Base-by-base conservation (phyloP, 1,140 invertebrate genomes). In the Musca vetustissima region DNA sequence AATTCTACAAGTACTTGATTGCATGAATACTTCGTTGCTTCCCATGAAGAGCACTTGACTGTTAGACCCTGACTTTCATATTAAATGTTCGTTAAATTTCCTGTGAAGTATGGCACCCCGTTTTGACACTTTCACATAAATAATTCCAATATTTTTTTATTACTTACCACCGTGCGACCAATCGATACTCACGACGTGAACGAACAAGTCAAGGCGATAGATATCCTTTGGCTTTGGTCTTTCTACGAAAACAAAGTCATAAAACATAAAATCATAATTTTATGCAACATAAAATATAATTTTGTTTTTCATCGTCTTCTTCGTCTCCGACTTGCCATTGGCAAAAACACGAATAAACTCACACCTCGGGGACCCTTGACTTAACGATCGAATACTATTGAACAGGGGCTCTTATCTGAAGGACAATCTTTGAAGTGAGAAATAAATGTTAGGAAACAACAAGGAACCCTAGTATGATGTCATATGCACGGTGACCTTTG, bases 251-350 rank as follows among this genome's bases (percentile, higher is more conserved):
- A 61, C 32, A 61, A 61, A 36, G 57, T n/a, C 36, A 61, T 61
- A 61, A 36, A 36, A 22, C 36, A 43, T 43, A 57, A 19, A 61
- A 61, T 61, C 28, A 61, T 61, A 61, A 61, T 61, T 61, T 61
- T 61, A 61, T 61, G 57, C 57, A 61, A 61, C 32, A 61, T 61
- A 19, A 61, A 61, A 61, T 61, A 61, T 36, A 43, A 43, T 61
- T 61, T 43, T n/a, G n/a, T n/a, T n/a, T n/a, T n/a, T n/a, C n/a
- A n/a, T n/a, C n/a, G n/a, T n/a, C n/a, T n/a, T n/a, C n/a, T n/a
- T n/a, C n/a, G n/a, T n/a, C n/a, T n/a, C n/a, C n/a, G n/a, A n/a
- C n/a, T n/a, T n/a, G n/a, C 36, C 13, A 43, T 43, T 61, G 36
- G 57, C 57, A 61, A 61, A 61, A 61, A 21, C n/a, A 21, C 17